Conservation (phyloP, 2,113 vertebrate genomes). For the Phasianus colchicus region DNA sequence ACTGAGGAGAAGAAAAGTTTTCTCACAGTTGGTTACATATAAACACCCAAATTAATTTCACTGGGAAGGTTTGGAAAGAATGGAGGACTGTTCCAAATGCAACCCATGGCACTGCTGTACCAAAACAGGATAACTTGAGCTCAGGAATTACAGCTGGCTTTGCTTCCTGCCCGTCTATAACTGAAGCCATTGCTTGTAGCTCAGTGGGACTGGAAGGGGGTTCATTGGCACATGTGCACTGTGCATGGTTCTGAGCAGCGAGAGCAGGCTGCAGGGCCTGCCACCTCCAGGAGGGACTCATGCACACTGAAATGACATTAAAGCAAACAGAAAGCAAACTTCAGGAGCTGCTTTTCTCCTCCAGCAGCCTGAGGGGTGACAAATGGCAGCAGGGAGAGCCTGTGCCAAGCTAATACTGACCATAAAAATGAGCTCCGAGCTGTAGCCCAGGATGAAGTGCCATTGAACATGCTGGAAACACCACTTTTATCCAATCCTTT, state of each 20-base stretch:
- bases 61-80: neutral
- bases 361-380: neutral
- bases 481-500: fast-evolving
- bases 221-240: too few relatives aligned
- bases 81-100: neutral
- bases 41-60: neutral
- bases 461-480: fast-evolving
- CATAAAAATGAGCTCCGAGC: neutral
- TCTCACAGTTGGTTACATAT: neutral
- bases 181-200: neutral
- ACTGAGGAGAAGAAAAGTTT: neutral
- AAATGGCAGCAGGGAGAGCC: neutral
- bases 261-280: neutral
- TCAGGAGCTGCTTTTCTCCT: neutral
- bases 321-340: neutral
- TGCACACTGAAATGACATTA: fast-evolving
- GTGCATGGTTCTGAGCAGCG: neutral
- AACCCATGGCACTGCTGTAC: neutral
- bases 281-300: neutral
- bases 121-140: neutral
- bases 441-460: fast-evolving
- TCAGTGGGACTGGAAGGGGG: neutral
- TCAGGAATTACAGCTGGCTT: neutral
- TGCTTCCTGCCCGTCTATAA: neutral
- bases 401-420: fast-evolving